These are phyloP conservation scores for Ctenomys sociabilis DNA, from an alignment of 2,113 vertebrate species.

Conservation along the genomic window DNA sequence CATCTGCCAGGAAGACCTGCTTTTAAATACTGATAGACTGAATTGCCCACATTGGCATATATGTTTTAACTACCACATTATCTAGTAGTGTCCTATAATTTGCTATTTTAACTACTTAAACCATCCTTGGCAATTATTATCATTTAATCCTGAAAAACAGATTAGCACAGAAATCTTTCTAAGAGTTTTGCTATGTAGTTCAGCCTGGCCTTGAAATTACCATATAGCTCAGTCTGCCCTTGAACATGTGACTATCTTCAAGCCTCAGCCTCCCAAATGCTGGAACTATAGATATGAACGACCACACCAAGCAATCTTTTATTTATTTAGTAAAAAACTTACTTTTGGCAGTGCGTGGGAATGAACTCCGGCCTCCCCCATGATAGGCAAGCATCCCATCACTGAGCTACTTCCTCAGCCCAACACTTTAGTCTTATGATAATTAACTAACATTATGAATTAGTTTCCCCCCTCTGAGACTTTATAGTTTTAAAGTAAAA, in stretches of 20 bases:
- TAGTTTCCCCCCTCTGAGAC: neutral
- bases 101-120: neutral
- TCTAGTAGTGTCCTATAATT: neutral
- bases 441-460: slow-evolving; percentile 31
- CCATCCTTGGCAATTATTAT: neutral
- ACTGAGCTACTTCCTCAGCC: neutral
- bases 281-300: neutral
- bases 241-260: neutral
- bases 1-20: slow-evolving; percentile 30
- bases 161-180: slow-evolving; percentile 19
- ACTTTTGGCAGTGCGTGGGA: neutral
- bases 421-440: neutral
- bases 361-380: neutral
- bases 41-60: neutral
- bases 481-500: slow-evolving; percentile 59
- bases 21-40: slow-evolving; percentile 35
- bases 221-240: neutral
- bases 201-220: neutral
- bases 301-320: neutral
- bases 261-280: neutral
- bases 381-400: neutral
- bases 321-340: slow-evolving; percentile 31
- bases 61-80: slow-evolving; percentile 35
- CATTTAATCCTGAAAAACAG: slow-evolving; percentile 45
- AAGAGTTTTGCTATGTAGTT: neutral